Evolutionary conservation across 2,113 vertebrate species (phyloP).

Genomic region (Turnix velox): DNA sequence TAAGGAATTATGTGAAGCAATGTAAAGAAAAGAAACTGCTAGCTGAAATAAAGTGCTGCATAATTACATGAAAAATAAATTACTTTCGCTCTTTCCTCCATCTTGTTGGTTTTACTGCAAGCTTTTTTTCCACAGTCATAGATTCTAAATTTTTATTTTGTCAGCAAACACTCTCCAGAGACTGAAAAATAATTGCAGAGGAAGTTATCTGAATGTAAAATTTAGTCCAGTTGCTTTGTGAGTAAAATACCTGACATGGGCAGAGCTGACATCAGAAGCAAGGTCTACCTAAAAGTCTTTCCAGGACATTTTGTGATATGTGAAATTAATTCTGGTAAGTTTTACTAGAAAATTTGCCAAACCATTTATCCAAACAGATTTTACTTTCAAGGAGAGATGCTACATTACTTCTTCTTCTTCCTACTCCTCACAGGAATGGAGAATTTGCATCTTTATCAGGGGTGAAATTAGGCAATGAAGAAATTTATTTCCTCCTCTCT

Average conservation of each 20-base stretch:
- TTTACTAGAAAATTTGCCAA: neutral
- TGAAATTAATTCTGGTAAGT: neutral
- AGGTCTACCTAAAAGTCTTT: neutral
- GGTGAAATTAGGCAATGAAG: neutral
- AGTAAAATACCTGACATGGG: fast-evolving
- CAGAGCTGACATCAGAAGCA: neutral
- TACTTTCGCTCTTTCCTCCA: slow-evolving; percentile 30
- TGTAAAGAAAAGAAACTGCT: slow-evolving; percentile 21
- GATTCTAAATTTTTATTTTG: neutral
- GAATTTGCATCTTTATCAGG: neutral
- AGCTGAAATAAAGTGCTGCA: slow-evolving; percentile 19
- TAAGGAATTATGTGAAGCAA: neutral
- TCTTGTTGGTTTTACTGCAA: neutral
- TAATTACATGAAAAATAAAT: slow-evolving; percentile 55
- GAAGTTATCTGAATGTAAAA: neutral
- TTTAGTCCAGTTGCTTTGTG: neutral
- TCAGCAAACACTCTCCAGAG: neutral
- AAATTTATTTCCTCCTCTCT: neutral
- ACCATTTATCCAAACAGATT: neutral
- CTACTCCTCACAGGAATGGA: neutral
- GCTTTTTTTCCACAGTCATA: neutral
- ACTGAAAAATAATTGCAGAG: neutral
- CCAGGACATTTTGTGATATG: neutral
- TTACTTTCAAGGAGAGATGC: neutral
- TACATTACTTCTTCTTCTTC: neutral